These are phyloP conservation scores for Columba janthina DNA, from an alignment of 2,113 vertebrate species.

Conservation along the genomic window DNA sequence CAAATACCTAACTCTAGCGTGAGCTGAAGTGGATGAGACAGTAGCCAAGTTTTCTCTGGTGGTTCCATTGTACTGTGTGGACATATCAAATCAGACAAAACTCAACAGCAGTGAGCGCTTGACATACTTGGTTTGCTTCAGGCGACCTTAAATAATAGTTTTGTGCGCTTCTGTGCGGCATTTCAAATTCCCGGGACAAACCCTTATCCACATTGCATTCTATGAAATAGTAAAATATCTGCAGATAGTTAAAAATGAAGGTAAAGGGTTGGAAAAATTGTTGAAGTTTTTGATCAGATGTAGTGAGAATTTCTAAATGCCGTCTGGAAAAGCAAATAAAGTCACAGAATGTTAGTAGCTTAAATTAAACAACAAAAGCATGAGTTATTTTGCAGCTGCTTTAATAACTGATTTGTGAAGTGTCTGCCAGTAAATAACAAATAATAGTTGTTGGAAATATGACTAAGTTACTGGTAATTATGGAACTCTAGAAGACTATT, in stretches of 20 bases:
- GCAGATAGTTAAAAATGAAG: background rate
- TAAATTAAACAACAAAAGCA: constrained; percentile 4
- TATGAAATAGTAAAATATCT: background rate
- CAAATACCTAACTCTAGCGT: background rate
- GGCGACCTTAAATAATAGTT: background rate
- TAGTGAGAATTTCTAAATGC: background rate
- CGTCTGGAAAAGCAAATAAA: too few species aligned
- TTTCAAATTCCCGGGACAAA: background rate
- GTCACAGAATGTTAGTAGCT: background rate
- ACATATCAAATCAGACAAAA: constrained; percentile 21
- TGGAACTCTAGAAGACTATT: background rate
- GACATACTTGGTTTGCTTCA: background rate
- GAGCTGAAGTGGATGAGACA: constrained; percentile 27
- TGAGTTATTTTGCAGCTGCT: background rate
- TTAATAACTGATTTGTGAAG: constrained; percentile 12
- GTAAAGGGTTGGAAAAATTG: background rate
- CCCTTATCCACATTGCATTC: background rate
- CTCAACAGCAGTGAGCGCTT: background rate
- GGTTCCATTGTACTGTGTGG: background rate
- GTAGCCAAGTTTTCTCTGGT: background rate
- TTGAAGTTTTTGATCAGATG: background rate
- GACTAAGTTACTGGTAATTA: background rate
- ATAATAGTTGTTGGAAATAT: background rate
- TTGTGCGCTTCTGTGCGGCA: background rate
- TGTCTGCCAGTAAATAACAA: background rate